phyloP scores from a whole-genome alignment of 2,888 invertebrate species.

The Lamproptera curius region DNA sequence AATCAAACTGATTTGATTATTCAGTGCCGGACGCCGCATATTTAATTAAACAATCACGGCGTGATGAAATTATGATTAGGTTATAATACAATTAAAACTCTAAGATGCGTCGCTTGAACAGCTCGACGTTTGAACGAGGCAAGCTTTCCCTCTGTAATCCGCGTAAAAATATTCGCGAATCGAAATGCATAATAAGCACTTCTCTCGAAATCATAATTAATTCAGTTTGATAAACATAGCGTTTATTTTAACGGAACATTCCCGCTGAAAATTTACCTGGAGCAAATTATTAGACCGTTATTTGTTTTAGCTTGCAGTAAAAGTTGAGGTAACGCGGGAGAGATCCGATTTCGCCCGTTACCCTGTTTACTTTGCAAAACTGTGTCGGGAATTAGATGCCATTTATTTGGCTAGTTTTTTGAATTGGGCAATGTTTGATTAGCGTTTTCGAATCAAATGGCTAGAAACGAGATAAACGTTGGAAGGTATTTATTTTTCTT shows the following conservation, averaged over 20 bases:
- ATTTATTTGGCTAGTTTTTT: constrained; percentile 13
- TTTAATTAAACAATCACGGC: constrained; percentile 13
- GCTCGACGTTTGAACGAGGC: too few species aligned
- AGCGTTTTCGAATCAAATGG: not conserved
- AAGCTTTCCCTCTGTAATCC: too few species aligned
- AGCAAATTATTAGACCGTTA: constrained; percentile 17
- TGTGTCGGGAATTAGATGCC: constrained; percentile 15
- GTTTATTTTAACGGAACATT: constrained; percentile 8
- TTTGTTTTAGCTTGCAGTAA: constrained; percentile 19
- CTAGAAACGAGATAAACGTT: not conserved
- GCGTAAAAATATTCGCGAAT: too few species aligned
- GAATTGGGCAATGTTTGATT: not conserved
- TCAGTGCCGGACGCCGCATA: constrained; percentile 38
- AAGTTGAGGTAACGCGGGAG: constrained; percentile 18
- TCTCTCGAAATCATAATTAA: not conserved
- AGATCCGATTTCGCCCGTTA: constrained; percentile 16
- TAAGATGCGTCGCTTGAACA: not conserved
- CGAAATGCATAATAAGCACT: not conserved
- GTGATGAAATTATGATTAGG: constrained; percentile 11
- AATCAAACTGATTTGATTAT: constrained; percentile 69
- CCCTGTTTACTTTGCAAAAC: constrained; percentile 17
- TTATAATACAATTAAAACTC: not conserved
- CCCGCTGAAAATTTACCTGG: constrained; percentile 11
- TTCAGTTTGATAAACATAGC: constrained; percentile 3
- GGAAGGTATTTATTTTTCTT: too few species aligned